Conservation (phyloP, 2,797 vertebrate genomes). For the Amazona finschi region DNA sequence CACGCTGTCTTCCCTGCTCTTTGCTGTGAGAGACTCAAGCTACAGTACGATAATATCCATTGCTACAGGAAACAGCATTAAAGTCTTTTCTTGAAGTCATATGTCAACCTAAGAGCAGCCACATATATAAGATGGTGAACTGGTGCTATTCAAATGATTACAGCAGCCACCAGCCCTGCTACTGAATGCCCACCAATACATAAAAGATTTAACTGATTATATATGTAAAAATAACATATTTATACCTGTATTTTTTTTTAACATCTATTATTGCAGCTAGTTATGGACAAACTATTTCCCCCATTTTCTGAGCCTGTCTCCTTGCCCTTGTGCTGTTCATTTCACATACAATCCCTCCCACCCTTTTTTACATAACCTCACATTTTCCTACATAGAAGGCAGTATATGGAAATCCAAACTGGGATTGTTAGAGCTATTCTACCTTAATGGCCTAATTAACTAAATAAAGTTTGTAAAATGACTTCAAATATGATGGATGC, state of each 20-base stretch:
- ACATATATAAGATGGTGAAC: rapidly evolving
- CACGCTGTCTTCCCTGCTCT: neutral
- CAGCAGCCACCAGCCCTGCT: neutral
- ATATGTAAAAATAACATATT: neutral
- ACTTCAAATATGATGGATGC: neutral
- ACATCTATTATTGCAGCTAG: neutral
- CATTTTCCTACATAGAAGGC: neutral
- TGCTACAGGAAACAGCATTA: neutral
- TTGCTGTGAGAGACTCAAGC: too few relatives aligned
- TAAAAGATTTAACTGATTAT: neutral
- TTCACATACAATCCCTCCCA: neutral
- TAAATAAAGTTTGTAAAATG: neutral
- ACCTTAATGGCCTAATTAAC: neutral
- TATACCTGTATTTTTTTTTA: neutral
- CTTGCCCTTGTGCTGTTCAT: neutral
- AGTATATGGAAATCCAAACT: neutral
- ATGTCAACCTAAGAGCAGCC: neutral
- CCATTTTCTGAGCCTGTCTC: neutral
- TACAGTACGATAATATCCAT: neutral
- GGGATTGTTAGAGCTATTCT: neutral
- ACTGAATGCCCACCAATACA: rapidly evolving
- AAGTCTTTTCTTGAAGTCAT: neutral
- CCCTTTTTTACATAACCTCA: neutral
- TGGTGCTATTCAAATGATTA: neutral
- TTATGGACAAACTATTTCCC: neutral